These are phyloP conservation scores for Sinocyclocheilus anshuiensis DNA, from an alignment of 2,113 vertebrate species.

Conservation along the genomic window DNA sequence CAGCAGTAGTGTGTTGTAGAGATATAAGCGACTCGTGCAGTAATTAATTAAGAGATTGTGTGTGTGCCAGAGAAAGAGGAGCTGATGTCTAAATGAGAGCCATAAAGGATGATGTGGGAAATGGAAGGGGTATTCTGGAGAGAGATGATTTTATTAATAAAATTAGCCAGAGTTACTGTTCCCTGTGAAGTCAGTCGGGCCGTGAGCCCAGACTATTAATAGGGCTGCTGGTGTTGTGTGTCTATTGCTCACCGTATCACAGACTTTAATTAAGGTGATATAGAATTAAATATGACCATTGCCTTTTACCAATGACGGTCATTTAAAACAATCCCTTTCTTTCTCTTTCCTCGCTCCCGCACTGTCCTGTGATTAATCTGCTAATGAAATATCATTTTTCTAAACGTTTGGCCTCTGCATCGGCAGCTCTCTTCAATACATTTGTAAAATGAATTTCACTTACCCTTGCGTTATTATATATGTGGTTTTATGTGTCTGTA, in stretches of 20 bases:
- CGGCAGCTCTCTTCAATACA: conserved; percentile 59
- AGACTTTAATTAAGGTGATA: conserved; percentile 67
- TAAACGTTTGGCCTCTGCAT: conserved; percentile 59
- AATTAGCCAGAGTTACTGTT: conserved; percentile 71
- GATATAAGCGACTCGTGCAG: conserved; percentile 20
- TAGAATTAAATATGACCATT: conserved; percentile 66
- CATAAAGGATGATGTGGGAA: conserved; percentile 44
- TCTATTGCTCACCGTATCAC: conserved; percentile 63
- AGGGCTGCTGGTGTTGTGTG: conserved; percentile 58
- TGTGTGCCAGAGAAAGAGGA: conserved; percentile 55
- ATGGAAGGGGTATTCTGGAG: conserved; percentile 53
- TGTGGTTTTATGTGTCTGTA: background rate
- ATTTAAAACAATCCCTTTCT: conserved; percentile 62
- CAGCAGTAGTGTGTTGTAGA: background rate
- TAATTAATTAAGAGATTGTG: conserved; percentile 68
- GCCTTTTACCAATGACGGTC: conserved; percentile 58
- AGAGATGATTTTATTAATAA: conserved; percentile 75
- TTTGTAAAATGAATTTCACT: conserved; percentile 64
- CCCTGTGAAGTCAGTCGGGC: conserved; percentile 61
- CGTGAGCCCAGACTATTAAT: conserved; percentile 64
- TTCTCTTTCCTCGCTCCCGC: background rate
- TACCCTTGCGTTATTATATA: background rate
- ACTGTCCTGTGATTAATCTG: conserved; percentile 57
- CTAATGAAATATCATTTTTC: conserved; percentile 68
- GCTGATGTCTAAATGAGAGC: conserved; percentile 67